Conservation (phyloP, 2,888 invertebrate species). For the Callosobruchus maculatus region DNA sequence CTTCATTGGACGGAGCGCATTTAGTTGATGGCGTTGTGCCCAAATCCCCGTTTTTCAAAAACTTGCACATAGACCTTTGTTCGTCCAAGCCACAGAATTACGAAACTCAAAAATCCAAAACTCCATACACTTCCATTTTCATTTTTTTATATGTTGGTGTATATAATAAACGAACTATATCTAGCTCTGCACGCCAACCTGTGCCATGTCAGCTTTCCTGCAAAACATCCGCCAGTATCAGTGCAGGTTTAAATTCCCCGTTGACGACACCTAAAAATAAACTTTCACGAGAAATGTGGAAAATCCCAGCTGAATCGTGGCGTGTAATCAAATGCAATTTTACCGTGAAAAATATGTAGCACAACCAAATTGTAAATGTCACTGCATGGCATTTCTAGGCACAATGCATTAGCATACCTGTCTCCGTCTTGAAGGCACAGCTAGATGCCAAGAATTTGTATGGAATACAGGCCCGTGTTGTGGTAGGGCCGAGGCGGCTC, state of each 20-base stretch:
- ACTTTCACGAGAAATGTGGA: background rate
- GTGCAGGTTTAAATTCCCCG: background rate
- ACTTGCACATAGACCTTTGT: too few species aligned
- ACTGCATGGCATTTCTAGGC: background rate
- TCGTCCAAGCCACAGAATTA: too few species aligned
- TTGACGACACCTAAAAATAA: background rate
- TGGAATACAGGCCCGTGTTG: background rate
- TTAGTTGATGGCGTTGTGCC: too few species aligned
- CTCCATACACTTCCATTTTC: too few species aligned
- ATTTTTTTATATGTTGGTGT: too few species aligned
- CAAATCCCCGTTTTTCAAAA: too few species aligned
- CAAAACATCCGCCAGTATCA: background rate
- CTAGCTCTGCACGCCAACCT: background rate
- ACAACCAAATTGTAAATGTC: background rate
- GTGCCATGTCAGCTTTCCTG: background rate
- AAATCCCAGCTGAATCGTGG: background rate
- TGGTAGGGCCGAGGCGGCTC: too few species aligned
- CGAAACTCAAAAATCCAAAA: too few species aligned
- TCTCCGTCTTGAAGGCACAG: background rate
- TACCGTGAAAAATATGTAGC: background rate
- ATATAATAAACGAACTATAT: too few species aligned
- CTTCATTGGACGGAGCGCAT: too few species aligned
- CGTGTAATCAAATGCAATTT: background rate
- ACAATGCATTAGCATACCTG: background rate
- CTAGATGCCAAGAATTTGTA: background rate